phyloP scores from a whole-genome alignment of 2,888 invertebrate species.

The Physocephala rufipes region DNA sequence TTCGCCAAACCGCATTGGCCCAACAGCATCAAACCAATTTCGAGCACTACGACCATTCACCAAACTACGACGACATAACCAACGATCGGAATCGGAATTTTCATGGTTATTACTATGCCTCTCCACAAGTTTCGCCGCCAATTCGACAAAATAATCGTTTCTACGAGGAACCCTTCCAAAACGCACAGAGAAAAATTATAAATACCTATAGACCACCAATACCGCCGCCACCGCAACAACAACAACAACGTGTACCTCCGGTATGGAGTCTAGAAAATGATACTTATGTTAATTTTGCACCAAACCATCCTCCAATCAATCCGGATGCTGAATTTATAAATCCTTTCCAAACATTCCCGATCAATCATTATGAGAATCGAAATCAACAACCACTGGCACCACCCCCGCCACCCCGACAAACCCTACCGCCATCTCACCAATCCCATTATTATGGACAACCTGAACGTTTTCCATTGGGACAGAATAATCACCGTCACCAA shows the following conservation, averaged over 20 bases:
- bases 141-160: constrained; percentile 54
- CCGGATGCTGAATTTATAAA: constrained; percentile 73
- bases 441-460: constrained; percentile 49
- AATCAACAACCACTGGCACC: constrained; percentile 67
- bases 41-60: neutral
- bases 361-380: constrained; percentile 47
- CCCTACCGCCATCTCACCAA: constrained; percentile 49
- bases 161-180: constrained; percentile 53
- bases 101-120: constrained; percentile 54
- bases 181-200: constrained; percentile 49
- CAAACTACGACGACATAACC: neutral
- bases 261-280: constrained; percentile 68
- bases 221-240: constrained; percentile 42
- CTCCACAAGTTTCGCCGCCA: constrained; percentile 46
- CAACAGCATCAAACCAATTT: constrained; percentile 43
- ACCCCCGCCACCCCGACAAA: constrained; percentile 41
- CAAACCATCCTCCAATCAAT: constrained; percentile 70
- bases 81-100: constrained; percentile 48
- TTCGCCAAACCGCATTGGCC: too few relatives aligned
- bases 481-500: constrained; percentile 34
- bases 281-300: constrained; percentile 76
- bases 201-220: constrained; percentile 45
- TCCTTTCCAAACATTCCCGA: constrained; percentile 54
- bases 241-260: constrained; percentile 62
- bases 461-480: constrained; percentile 60